Evolutionary conservation across 2,113 vertebrate species (phyloP).

Genomic region (Hypocryptadius cinnamomeus): DNA sequence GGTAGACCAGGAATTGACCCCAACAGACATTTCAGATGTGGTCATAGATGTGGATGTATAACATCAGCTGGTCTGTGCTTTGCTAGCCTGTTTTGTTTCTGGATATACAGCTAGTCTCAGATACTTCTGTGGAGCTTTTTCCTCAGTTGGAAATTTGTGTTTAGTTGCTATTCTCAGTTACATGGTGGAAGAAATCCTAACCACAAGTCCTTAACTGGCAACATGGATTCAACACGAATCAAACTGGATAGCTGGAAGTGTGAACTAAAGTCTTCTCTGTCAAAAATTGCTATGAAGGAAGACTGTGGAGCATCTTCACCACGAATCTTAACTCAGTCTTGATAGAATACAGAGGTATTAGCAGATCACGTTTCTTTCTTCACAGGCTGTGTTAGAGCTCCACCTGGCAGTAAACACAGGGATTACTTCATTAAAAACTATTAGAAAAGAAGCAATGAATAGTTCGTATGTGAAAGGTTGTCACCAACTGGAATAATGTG

Average conservation of each 20-base stretch:
- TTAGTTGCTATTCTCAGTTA: background rate
- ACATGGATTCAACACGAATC: background rate
- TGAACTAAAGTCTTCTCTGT: background rate
- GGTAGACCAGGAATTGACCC: background rate
- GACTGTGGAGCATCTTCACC: background rate
- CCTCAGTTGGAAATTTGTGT: background rate
- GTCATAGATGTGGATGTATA: background rate
- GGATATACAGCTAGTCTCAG: background rate
- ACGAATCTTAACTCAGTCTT: background rate
- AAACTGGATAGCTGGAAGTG: background rate
- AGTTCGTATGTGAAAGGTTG: background rate
- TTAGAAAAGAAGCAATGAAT: background rate
- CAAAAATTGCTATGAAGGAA: background rate
- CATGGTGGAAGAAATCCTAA: background rate
- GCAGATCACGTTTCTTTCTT: background rate
- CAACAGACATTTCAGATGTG: background rate
- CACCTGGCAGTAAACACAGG: conserved; percentile 31
- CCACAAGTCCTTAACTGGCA: background rate
- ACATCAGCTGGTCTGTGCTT: background rate
- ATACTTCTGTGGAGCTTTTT: background rate
- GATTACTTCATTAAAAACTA: background rate
- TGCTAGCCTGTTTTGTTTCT: background rate
- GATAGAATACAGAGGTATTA: background rate
- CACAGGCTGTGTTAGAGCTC: conserved; percentile 24
- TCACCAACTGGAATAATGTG: background rate